Evolutionary conservation across 1,140 invertebrate genomes (phyloP), one percentile per base, ranked within the genome.

Genomic region (Andrena cerasifolii): DNA sequence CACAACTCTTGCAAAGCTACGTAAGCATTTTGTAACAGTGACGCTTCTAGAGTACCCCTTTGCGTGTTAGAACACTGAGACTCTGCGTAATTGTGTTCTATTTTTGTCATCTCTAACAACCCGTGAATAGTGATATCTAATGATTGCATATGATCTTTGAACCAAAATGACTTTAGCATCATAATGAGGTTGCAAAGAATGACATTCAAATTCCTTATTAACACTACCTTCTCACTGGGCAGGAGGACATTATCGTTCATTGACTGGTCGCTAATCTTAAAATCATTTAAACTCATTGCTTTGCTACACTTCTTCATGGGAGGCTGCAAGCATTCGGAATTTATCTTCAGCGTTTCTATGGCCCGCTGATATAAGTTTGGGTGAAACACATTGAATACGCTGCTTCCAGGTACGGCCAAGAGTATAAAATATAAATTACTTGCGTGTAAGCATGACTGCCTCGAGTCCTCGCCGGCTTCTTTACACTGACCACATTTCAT

Each of bases 331-430:
- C 86, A 75, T 12, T 89, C 83, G 4, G 90, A 80, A 4, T 24
- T 1, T 93, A 73, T 80, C 43, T 90, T 93, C 14, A 95, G 85
- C 5, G 91, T 92, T 65, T 94, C 92, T 2, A 95, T 83, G 0
- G 93, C 88, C 74, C 91, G 89, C 33, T 93, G 83, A 83, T 93
- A 95, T 10, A 95, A 82, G 49, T 93, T 93, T 3, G 94, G 91
- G 80, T 95, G 94, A 85, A 94, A 95, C 1, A 95, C 88, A 49
- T 93, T 88, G 84, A 94, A 95, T 3, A 94, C 93, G 58, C 89
- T 92, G 78, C 94, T 94, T 8, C 94, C 95, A 45, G 93, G 92
- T 31, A 94, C 84, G n/a, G 90, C 85, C 24, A 94, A 79, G 1
- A 94, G 79, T 7, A 90, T 86, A 36, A 94, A 90, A 82, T 94